These are phyloP conservation scores for Hafferia zeledoni DNA, from an alignment of 2,797 vertebrate genomes.

Conservation along the genomic window DNA sequence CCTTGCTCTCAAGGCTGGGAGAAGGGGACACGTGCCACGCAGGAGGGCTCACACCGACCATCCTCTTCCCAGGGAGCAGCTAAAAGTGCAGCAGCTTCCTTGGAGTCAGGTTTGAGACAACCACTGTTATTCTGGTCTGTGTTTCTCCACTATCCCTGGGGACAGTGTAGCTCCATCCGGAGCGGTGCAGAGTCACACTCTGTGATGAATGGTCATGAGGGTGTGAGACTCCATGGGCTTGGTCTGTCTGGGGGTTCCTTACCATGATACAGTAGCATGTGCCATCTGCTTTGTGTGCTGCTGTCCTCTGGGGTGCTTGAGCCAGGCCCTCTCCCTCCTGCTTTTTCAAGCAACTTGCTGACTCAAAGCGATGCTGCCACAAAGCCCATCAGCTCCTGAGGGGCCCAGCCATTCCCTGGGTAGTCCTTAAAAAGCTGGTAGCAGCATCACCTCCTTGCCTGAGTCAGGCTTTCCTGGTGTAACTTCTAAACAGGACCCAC, in stretches of 20 bases:
- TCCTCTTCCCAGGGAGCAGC: not conserved
- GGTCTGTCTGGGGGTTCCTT: not conserved
- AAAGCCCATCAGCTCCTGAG: not conserved
- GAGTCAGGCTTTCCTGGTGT: not conserved
- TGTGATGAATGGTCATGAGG: not conserved
- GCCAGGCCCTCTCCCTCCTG: not conserved
- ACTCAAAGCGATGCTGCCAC: not conserved
- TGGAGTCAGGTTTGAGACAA: not conserved
- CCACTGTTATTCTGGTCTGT: rapidly evolving
- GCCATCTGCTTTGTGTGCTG: not conserved
- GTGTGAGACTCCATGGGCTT: not conserved
- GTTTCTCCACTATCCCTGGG: rapidly evolving
- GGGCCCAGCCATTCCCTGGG: not conserved
- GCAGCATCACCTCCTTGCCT: not conserved
- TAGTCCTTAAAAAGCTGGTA: not conserved
- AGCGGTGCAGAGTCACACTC: not conserved
- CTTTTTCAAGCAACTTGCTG: not conserved
- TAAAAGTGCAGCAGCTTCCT: not conserved
- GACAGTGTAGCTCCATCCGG: rapidly evolving
- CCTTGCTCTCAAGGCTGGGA: not conserved
- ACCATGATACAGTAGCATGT: rapidly evolving
- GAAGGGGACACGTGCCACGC: not conserved
- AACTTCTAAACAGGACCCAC: not conserved
- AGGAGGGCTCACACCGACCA: rapidly evolving
- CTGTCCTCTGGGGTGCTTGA: not conserved